These are phyloP conservation scores for Orbicella faveolata DNA, from an alignment of 64 coral and sea anemone genomes.

Conservation along the genomic window DNA sequence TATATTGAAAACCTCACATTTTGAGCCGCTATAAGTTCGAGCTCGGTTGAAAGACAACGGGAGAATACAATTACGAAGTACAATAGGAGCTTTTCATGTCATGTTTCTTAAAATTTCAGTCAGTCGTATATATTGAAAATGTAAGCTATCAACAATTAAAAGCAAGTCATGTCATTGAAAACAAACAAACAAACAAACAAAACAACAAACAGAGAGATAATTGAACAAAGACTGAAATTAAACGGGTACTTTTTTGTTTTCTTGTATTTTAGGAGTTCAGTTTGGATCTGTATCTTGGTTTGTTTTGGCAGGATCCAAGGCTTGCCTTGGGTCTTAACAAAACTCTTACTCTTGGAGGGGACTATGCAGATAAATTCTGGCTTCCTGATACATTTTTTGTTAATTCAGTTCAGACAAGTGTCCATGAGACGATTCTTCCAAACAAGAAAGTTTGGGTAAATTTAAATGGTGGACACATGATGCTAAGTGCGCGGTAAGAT, in stretches of 20 bases:
- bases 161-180: too few relatives aligned
- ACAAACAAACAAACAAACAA: not conserved
- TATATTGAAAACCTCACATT: too few relatives aligned
- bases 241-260: not conserved
- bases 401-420: slow-evolving; percentile 85
- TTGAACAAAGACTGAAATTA: too few relatives aligned
- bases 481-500: slow-evolving; percentile 78
- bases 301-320: slow-evolving; percentile 96
- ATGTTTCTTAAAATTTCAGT: too few relatives aligned
- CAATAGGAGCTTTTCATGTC: too few relatives aligned
- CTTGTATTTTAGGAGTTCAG: slow-evolving; percentile 61
- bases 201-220: not conserved
- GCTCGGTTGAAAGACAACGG: too few relatives aligned
- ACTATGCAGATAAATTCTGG: slow-evolving; percentile 87
- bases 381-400: slow-evolving; percentile 95
- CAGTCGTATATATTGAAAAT: too few relatives aligned
- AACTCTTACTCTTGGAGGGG: slow-evolving; percentile 69
- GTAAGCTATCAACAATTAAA: too few relatives aligned
- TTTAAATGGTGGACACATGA: slow-evolving; percentile 73
- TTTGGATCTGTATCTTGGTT: slow-evolving; percentile 87
- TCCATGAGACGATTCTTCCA: slow-evolving; percentile 81
- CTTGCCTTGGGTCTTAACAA: slow-evolving; percentile 82
- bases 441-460: slow-evolving; percentile 90
- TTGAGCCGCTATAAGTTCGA: too few relatives aligned
- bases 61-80: too few relatives aligned